Evolutionary conservation across 2,888 invertebrate species (phyloP).

Genomic region (Drosophila borealis): DNA sequence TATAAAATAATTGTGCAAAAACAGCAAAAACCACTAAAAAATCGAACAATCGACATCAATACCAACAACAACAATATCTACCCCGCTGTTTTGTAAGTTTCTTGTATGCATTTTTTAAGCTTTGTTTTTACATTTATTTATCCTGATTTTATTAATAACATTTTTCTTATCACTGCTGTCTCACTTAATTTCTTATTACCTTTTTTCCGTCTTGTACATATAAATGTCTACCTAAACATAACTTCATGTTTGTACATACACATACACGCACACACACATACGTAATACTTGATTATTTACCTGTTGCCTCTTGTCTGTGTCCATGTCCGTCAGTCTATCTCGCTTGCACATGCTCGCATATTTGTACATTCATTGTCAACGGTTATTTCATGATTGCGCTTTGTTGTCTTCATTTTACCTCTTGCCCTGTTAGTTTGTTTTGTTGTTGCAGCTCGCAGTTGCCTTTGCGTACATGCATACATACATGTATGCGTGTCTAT

Average conservation of each 20-base stretch:
- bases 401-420: conserved; percentile 45
- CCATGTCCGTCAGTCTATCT: conserved; percentile 28
- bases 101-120: conserved; percentile 11
- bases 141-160: conserved; percentile 23
- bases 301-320: conserved; percentile 50
- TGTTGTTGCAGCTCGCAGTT: conserved; percentile 18
- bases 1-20: conserved; percentile 25
- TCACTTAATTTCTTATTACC: conserved; percentile 6
- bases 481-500: conserved; percentile 10
- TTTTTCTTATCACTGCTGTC: conserved; percentile 37
- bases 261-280: conserved; percentile 13
- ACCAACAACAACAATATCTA: conserved; percentile 20
- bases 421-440: conserved; percentile 25
- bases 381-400: conserved; percentile 56
- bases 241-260: conserved; percentile 10
- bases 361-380: conserved; percentile 61
- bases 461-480: conserved; percentile 4
- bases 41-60: conserved; percentile 11
- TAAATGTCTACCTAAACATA: conserved; percentile 36
- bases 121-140: conserved; percentile 8
- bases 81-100: conserved; percentile 47
- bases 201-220: conserved; percentile 23
- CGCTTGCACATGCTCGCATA: conserved; percentile 36
- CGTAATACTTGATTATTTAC: conserved; percentile 39
- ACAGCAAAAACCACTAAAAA: conserved; percentile 19